Evolutionary conservation across 2,797 vertebrate genomes (phyloP).

Genomic region (Lepilemur septentrionalis): DNA sequence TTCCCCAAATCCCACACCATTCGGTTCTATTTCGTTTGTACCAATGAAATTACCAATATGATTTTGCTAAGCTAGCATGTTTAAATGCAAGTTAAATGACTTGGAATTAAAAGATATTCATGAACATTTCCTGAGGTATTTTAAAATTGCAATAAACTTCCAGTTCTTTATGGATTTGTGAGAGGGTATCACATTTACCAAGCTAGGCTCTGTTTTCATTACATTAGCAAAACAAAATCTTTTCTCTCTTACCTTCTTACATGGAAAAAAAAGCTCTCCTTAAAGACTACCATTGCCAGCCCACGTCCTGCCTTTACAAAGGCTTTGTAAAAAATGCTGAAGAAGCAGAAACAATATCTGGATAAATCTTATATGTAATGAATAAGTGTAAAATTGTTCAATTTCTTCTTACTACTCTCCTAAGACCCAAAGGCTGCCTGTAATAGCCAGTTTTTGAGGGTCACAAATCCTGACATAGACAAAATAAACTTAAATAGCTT

Average conservation of each 20-base stretch:
- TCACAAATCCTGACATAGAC: not conserved
- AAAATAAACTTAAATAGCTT: not conserved
- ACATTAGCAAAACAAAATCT: constrained; percentile 34
- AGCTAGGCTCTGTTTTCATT: not conserved
- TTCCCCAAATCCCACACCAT: constrained; percentile 29
- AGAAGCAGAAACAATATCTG: not conserved
- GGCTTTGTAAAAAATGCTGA: not conserved
- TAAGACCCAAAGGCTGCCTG: not conserved
- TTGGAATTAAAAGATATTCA: constrained; percentile 62
- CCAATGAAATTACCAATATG: constrained; percentile 6
- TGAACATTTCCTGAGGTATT: constrained; percentile 53
- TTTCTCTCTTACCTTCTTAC: not conserved
- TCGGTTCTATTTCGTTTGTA: constrained; percentile 34
- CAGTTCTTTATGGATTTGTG: constrained; percentile 45
- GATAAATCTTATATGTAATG: not conserved
- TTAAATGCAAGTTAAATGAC: constrained; percentile 63
- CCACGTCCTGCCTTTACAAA: not conserved
- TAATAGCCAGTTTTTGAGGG: not conserved
- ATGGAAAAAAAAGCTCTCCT: not conserved
- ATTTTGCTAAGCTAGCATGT: constrained; percentile 47
- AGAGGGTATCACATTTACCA: constrained; percentile 29
- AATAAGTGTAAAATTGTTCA: not conserved
- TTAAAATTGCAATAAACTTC: constrained; percentile 48
- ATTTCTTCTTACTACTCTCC: not conserved
- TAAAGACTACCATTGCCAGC: not conserved